These are phyloP conservation scores for Enteromius anoplus DNA, from an alignment of 2,797 vertebrate species.

Conservation along the genomic window DNA sequence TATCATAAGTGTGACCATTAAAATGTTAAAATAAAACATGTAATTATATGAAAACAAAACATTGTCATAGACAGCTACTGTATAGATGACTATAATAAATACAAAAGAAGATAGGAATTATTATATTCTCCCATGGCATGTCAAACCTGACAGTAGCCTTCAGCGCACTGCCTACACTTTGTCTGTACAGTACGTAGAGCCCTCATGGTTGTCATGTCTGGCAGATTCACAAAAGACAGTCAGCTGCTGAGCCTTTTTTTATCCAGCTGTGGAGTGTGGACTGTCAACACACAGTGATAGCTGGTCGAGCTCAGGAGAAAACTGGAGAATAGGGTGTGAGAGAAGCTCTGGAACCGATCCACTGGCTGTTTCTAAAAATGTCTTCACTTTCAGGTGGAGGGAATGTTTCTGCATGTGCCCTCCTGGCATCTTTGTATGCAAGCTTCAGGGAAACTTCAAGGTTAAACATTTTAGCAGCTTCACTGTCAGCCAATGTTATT, in stretches of 20 bases:
- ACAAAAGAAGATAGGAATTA: not conserved
- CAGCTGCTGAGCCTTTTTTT: constrained; percentile 49
- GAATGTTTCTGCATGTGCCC: constrained; percentile 39
- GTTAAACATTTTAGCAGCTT: not conserved
- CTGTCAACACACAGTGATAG: constrained; percentile 38
- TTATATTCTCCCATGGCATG: constrained; percentile 10
- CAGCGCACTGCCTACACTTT: constrained; percentile 22
- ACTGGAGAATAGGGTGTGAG: constrained; percentile 40
- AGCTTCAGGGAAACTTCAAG: constrained; percentile 37
- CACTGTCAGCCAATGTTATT: constrained; percentile 18
- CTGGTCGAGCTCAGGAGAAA: constrained; percentile 29
- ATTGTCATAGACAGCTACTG: not conserved
- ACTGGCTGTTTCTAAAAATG: constrained; percentile 37
- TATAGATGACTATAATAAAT: not conserved
- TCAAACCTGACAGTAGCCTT: constrained; percentile 6
- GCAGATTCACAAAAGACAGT: constrained; percentile 46
- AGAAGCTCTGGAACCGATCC: constrained; percentile 46
- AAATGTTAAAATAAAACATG: not conserved
- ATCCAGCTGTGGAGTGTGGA: constrained; percentile 44
- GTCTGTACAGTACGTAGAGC: constrained; percentile 11
- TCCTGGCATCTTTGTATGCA: constrained; percentile 29
- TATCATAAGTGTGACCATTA: not conserved
- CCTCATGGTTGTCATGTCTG: constrained; percentile 38
- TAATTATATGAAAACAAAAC: not conserved
- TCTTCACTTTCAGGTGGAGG: constrained; percentile 21